Evolutionary conservation across 2,113 vertebrate genomes (phyloP).

Genomic region (Notiomystis cincta): DNA sequence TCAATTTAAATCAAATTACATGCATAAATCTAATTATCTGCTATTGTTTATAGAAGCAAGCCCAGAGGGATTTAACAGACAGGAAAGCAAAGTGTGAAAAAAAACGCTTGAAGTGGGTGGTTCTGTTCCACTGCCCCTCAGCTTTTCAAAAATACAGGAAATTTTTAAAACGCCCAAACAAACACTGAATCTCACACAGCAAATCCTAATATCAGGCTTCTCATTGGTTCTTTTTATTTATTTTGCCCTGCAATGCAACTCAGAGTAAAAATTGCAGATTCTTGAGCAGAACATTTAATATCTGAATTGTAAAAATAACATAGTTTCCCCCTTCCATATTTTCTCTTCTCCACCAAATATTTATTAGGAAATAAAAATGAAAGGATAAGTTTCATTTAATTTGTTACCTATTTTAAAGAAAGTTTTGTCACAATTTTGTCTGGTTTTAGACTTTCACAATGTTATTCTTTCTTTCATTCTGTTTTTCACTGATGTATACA

Average conservation of each 20-base stretch:
- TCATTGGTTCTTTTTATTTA: background rate
- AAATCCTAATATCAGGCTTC: background rate
- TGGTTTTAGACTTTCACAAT: background rate
- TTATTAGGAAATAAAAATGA: background rate
- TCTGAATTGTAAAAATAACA: background rate
- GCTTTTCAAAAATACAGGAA: background rate
- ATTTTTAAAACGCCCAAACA: background rate
- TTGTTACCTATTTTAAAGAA: background rate
- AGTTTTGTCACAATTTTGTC: background rate
- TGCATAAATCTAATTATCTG: slow-evolving; percentile 46
- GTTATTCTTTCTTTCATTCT: background rate
- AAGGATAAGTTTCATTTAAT: background rate
- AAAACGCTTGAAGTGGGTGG: slow-evolving; percentile 7
- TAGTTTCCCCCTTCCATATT: background rate
- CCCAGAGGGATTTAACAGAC: slow-evolving; percentile 15
- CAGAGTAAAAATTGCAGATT: background rate
- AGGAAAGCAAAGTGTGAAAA: slow-evolving; percentile 26
- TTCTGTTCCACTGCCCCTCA: background rate
- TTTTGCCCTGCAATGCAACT: background rate
- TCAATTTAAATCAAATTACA: slow-evolving; percentile 58
- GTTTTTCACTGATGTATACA: background rate
- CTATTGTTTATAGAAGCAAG: slow-evolving; percentile 36
- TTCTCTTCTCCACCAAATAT: background rate
- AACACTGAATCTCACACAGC: background rate
- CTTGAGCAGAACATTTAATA: background rate